Base-by-base conservation (phyloP, 2,113 vertebrate species). In the Nestor notabilis region DNA sequence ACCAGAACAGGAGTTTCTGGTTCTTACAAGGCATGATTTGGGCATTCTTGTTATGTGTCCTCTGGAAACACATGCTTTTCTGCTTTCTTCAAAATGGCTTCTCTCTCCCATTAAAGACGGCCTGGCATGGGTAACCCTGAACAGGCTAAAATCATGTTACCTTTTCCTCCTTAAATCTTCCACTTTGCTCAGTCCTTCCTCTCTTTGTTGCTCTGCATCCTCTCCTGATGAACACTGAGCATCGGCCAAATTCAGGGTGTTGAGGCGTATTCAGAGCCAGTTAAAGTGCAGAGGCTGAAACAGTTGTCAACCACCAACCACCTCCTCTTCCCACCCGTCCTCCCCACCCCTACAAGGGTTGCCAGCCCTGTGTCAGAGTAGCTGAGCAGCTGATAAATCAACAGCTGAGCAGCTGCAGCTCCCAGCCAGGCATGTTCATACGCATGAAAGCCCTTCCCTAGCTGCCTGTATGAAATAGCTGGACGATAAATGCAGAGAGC, bases 371-470 rank as follows among this genome's bases (percentile, higher is more conserved):
- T 82, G 65, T 89, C 60, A 78, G 80, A 82, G 80, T 70, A 92
- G 39, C 80, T 82, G 81, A 93, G 31, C 77, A 60, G 79, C 66
- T 31, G 64, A 96, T 94, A 95, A 96, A 95, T 95, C 91, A 96
- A 88, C 58, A 66, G 72, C 83, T 75, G 91, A 97, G 92, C 96
- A 97, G 95, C 95, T 97, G 94, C 94, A 89, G 80, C 94, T 92
- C 74, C 86, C 81, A 90, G 81, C 33, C 64, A 81, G 87, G 65
- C 95, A 4, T 95, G 80, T 84, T 87, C 69, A 9, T 79, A 68
- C 55, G 17, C 91, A 87, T 39, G 61, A 71, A 84, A 93, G 89
- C 70, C 63, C 65, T 82, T 50, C 60, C 35, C 87, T 89, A 55
- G 77, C 87, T 95, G 87, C 89, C 87, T 75, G 23, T 35, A 15